Conservation (phyloP, 2,888 invertebrate genomes). For the Villa cingulata region DNA sequence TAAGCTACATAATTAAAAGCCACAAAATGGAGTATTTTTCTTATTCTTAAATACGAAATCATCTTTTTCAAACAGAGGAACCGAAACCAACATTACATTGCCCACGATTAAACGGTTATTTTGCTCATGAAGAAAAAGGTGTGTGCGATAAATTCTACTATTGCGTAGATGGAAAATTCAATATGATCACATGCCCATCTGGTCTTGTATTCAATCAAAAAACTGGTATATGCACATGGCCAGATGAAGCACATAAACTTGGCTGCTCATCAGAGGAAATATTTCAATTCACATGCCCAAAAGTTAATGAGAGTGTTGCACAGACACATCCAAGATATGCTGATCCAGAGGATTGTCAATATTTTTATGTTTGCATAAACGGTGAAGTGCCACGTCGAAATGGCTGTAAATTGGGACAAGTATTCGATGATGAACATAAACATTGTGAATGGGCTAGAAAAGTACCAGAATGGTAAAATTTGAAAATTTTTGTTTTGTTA, state of each 20-base stretch:
- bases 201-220: conserved; percentile 80
- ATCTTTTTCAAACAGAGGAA: conserved; percentile 41
- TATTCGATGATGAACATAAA: conserved; percentile 66
- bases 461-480: conserved; percentile 72
- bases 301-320: conserved; percentile 56
- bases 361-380: conserved; percentile 84
- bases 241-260: conserved; percentile 78
- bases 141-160: conserved; percentile 79
- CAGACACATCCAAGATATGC: conserved; percentile 74
- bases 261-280: conserved; percentile 76
- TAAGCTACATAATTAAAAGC: conserved; percentile 3
- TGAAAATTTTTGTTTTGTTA: conserved; percentile 5
- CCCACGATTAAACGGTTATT: conserved; percentile 73
- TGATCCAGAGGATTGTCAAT: conserved; percentile 81
- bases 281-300: conserved; percentile 70
- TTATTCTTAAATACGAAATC: not conserved
- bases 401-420: conserved; percentile 80
- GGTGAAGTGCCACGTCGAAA: conserved; percentile 71
- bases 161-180: conserved; percentile 78
- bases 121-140: conserved; percentile 62
- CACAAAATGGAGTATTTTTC: no score
- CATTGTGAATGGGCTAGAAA: conserved; percentile 77
- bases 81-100: conserved; percentile 63
- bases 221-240: conserved; percentile 84
- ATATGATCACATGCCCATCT: conserved; percentile 77